Conservation (phyloP, 64 coral and sea anemone species). For the Montipora foliosa region DNA sequence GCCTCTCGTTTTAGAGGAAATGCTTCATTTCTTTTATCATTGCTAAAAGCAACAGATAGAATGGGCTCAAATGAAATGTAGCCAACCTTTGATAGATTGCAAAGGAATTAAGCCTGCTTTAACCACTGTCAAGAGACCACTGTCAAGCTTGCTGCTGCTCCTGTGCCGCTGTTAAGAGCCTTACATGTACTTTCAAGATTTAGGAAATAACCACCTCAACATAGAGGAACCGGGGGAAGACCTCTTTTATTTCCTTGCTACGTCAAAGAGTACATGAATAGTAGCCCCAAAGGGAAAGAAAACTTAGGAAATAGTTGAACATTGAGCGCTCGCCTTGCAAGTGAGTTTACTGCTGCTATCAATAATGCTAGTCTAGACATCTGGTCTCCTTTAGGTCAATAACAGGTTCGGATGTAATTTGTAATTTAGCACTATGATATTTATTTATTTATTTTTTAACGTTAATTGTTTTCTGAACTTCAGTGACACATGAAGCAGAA, state of each 20-base stretch:
- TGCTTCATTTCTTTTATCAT: conserved; percentile 17
- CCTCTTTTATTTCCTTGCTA: neutral
- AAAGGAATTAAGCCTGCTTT: conserved; percentile 19
- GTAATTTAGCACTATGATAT: conserved; percentile 36
- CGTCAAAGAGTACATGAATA: neutral
- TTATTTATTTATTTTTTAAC: conserved; percentile 16
- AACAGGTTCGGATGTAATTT: conserved; percentile 33
- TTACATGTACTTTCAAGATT: neutral
- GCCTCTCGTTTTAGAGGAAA: neutral
- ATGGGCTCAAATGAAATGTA: neutral
- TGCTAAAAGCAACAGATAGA: conserved; percentile 1
- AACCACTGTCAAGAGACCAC: neutral
- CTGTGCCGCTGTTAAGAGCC: neutral
- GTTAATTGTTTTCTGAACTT: conserved; percentile 34
- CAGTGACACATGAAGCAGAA: conserved; percentile 15
- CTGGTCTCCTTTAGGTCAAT: conserved; percentile 9
- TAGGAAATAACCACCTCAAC: neutral
- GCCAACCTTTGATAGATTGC: conserved; percentile 23
- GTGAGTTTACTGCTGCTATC: conserved; percentile 33
- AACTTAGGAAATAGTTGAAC: neutral
- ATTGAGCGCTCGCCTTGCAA: neutral
- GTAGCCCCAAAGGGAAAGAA: neutral
- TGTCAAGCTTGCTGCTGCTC: neutral
- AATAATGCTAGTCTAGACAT: conserved; percentile 17
- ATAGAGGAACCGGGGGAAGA: neutral